phyloP scores from a whole-genome alignment of 2,888 invertebrate genomes.

The Petrolisthes cinctipes region DNA sequence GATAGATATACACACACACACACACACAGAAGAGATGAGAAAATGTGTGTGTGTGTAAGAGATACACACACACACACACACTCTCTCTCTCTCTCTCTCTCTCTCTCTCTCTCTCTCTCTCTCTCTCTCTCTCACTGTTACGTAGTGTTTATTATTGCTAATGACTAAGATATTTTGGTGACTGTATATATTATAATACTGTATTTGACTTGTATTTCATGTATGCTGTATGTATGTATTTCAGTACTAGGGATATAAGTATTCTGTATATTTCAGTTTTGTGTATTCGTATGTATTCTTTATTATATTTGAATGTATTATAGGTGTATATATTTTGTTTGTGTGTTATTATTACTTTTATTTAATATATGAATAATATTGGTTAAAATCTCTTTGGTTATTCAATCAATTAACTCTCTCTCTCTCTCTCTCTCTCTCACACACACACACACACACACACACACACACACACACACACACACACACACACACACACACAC shows the following conservation, averaged over 20 bases:
- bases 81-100: constrained; percentile 22
- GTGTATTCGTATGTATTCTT: background rate
- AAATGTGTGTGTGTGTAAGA: background rate
- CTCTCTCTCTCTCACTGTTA: constrained; percentile 3
- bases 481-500: constrained; percentile 31
- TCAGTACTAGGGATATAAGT: background rate
- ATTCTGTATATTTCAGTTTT: background rate
- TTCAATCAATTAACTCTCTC: too few species aligned
- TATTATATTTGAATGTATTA: too few species aligned
- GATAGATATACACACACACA: too few species aligned
- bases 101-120: constrained; percentile 7
- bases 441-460: constrained; percentile 26
- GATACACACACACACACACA: background rate
- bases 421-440: background rate
- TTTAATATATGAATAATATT: background rate
- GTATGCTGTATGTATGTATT: too few species aligned
- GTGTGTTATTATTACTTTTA: background rate
- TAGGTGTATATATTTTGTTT: background rate
- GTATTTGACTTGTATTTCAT: background rate
- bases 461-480: constrained; percentile 24
- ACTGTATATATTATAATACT: too few species aligned
- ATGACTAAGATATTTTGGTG: too few species aligned
- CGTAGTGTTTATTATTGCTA: too few species aligned
- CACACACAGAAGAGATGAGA: too few species aligned
- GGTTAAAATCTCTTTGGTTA: background rate